Evolutionary conservation across 2,888 invertebrate genomes (phyloP), one percentile per base, ranked within the genome.

Genomic region (Nemurella pictetii): DNA sequence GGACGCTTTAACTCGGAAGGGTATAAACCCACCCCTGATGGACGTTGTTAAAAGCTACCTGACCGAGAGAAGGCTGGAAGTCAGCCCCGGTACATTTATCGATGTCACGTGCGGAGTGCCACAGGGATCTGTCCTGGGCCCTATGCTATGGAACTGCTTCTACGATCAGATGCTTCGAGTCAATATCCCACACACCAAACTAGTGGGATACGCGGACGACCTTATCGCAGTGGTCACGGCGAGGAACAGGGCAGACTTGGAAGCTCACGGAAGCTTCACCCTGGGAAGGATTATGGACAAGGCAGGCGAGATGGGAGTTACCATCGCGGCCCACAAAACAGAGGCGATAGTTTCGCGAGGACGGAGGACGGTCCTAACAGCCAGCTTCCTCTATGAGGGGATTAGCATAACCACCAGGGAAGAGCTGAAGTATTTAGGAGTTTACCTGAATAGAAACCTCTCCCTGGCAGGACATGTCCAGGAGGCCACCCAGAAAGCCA

Each of bases 171-270:
- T 75, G 75, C 27, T 75, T 2, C 15, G 28, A 15, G 7, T 28
- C 27, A 26, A n/a, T 75, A 75, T 75, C 28, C 28, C 75, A 75
- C 75, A 75, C 2, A 75, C 75, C 75, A 75, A 15, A 3, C 15
- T 75, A n/a, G 75, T 75, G 75, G 75, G 75, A 75, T 75, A 75
- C 28, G 75, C 75, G 27, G 75, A 75, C 12, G 27, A 75, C 75
- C 75, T 75, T n/a, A 75, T 75, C 15, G 75, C 75, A 75, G 75
- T 75, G 2, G 75, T 75, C 28, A 25, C 26, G 75, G 75, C 75
- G 4, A 75, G 12, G 75, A 27, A 26, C 27, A 75, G 12, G 75
- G 15, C 4, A 0, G 26, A 26, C 28, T 26, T 75, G 7, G 75
- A 75, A 15, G 75, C 3, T 0, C 1, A 12, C 1, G 75, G 75